A percentile compares a stretch with the other conserved stretches of the same genome.
Evolutionary conservation across 2,888 invertebrate genomes (phyloP).

Genomic region (Protula sp.): DNA sequence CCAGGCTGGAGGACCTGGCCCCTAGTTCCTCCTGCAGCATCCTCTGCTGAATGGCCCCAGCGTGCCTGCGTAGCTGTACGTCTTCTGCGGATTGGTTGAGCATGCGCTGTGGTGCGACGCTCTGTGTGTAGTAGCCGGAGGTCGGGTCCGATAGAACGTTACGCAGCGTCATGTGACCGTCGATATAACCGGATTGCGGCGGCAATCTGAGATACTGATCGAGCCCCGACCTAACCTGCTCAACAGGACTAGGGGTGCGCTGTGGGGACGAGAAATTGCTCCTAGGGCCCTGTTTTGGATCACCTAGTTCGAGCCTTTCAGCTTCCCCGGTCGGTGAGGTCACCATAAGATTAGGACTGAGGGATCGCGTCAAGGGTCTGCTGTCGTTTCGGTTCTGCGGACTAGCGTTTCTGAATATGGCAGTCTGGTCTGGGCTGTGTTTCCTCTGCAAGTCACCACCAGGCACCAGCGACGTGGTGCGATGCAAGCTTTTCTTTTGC

Average conservation of each 20-base stretch:
- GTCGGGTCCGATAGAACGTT: slow-evolving; percentile 15
- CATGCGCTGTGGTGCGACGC: too few relatives aligned
- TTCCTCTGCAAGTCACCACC: not conserved
- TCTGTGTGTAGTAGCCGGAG: not conserved
- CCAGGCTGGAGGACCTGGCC: not conserved
- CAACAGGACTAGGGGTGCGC: not conserved
- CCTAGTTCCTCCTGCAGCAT: not conserved
- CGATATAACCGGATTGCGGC: not conserved
- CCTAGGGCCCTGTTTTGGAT: not conserved
- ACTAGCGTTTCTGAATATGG: too few relatives aligned
- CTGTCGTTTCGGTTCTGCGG: slow-evolving; percentile 6
- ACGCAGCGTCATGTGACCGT: slow-evolving; percentile 7
- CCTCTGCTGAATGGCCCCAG: not conserved
- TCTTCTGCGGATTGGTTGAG: too few relatives aligned
- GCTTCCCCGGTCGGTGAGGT: not conserved
- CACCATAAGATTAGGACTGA: not conserved
- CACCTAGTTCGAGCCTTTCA: too few relatives aligned
- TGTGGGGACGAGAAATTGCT: not conserved
- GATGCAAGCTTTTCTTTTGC: not conserved
- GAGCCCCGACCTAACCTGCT: not conserved
- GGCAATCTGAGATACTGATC: not conserved
- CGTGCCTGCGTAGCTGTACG: not conserved
- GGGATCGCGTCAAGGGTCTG: not conserved
- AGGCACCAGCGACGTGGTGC: slow-evolving; percentile 11
- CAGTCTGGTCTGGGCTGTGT: not conserved